Conservation (phyloP, 2,888 invertebrate genomes). For the Pedicia rivosa region DNA sequence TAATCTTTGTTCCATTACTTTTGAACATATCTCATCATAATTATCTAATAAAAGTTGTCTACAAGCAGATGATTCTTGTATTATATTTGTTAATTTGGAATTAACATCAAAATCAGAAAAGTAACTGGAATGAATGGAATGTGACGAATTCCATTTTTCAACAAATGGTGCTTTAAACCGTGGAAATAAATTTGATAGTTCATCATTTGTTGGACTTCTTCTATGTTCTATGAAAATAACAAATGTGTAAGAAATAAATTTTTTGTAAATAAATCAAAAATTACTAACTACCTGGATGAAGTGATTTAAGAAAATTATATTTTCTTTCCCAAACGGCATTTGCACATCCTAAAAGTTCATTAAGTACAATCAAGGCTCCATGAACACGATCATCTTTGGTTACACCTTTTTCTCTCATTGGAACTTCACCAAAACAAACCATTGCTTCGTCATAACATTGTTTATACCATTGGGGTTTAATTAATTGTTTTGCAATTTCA, state of each 20-base stretch:
- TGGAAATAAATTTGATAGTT: constrained; percentile 19
- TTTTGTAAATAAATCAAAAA: constrained; percentile 33
- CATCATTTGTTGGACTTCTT: constrained; percentile 26
- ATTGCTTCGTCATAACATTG: constrained; percentile 86
- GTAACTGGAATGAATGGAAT: constrained; percentile 10
- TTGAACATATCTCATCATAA: constrained; percentile 61
- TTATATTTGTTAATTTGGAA: constrained; percentile 29
- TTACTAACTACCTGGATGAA: constrained; percentile 25
- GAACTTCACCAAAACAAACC: constrained; percentile 53
- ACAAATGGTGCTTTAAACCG: constrained; percentile 33
- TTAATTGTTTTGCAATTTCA: constrained; percentile 85
- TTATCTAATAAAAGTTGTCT: constrained; percentile 66
- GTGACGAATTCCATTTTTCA: constrained; percentile 23
- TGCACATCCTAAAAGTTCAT: constrained; percentile 82
- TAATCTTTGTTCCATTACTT: constrained; percentile 60
- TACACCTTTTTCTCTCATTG: constrained; percentile 55
- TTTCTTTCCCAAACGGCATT: constrained; percentile 76
- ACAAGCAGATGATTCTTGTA: constrained; percentile 79
- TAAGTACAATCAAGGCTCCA: constrained; percentile 80
- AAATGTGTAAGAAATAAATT: no score
- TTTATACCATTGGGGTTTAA: constrained; percentile 81
- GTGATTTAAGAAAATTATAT: constrained; percentile 53
- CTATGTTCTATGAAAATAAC: constrained; percentile 27
- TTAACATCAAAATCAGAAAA: constrained; percentile 22
- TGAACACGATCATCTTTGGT: constrained; percentile 83